Evolutionary conservation across 2,888 invertebrate species (phyloP).

Genomic region (Troides helena): DNA sequence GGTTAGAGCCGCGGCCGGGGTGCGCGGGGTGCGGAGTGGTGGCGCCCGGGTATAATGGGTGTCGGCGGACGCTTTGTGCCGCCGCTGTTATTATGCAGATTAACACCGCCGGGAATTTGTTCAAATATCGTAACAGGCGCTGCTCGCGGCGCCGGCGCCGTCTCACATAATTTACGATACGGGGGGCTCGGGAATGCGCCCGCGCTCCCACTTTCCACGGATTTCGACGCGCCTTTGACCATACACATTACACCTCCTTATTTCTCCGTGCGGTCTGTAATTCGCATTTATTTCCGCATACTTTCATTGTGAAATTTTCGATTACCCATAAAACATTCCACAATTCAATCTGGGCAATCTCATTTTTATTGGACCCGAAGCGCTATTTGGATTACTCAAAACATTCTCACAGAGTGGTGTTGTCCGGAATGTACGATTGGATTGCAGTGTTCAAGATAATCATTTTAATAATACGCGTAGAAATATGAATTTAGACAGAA

Average conservation of each 20-base stretch:
- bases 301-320: constrained; percentile 31
- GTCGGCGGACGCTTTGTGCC: constrained; percentile 76
- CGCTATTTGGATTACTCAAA: neutral
- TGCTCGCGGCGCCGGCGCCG: constrained; percentile 76
- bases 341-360: neutral
- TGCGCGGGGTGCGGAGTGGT: constrained; percentile 49
- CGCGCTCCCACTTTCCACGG: constrained; percentile 61
- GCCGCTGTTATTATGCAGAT: constrained; percentile 80
- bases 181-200: constrained; percentile 69
- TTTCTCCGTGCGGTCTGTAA: constrained; percentile 44
- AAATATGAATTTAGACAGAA: constrained; percentile 17
- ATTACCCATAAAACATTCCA: neutral
- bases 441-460: constrained; percentile 22
- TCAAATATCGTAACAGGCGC: constrained; percentile 80
- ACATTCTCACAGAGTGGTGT: constrained; percentile 5
- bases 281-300: constrained; percentile 44
- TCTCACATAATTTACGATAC: constrained; percentile 73
- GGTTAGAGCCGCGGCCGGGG: constrained; percentile 39
- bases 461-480: constrained; percentile 21
- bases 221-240: constrained; percentile 55
- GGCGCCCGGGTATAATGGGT: constrained; percentile 76
- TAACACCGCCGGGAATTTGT: constrained; percentile 80
- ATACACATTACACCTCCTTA: constrained; percentile 57
- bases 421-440: constrained; percentile 9
- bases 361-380: neutral